Evolutionary conservation across 2,888 invertebrate genomes (phyloP), one percentile per base, ranked within the genome.

Genomic region (Scelioninae gen. 2): DNA sequence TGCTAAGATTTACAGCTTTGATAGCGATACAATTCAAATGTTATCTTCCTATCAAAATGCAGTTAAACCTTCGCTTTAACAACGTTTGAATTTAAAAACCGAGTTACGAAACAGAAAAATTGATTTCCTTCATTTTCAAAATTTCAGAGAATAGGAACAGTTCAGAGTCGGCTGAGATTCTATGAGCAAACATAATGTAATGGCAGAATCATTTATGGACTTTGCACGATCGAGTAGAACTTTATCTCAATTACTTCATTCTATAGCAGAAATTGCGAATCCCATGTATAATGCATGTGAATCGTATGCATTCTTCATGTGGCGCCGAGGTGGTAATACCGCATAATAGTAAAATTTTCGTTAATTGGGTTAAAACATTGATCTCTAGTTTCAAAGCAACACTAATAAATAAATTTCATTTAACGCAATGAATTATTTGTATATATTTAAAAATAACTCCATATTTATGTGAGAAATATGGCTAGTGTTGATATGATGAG

Each of bases 211-310:
- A 39, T 28, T 48, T 37, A 60, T 48, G 35, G 37, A 58, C 28
- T 39, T 39, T 37, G 43, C 50, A 39, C 61, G 39, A 60, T 39
- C 39, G 41, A 39, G 31, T 41, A 16, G 50, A 46, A 58, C 35
- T 46, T 58, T 48, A 28, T 64, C 45, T 41, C 53, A 64, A 53
- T 64, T 64, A 37, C 37, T 48, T 39, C 18, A 0, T 3, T 48
- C 28, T 19, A 28, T 33, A 46, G 37, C 18, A 41, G 57, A 43
- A 43, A 57, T 33, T 58, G 46, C 22, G 25, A 37, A 6, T 25
- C 28, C 31, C 37, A 53, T 45, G 37, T 53, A 53, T 64, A 45
- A 53, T 37, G 45, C 35, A 64, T 25, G 53, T 11, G 37, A 45
- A 33, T 31, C 22, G 33, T 33, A 41, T 63, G 63, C 39, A 63